These are phyloP conservation scores for Cirrhinus molitorella DNA, from an alignment of 2,797 vertebrate genomes.

Conservation along the genomic window DNA sequence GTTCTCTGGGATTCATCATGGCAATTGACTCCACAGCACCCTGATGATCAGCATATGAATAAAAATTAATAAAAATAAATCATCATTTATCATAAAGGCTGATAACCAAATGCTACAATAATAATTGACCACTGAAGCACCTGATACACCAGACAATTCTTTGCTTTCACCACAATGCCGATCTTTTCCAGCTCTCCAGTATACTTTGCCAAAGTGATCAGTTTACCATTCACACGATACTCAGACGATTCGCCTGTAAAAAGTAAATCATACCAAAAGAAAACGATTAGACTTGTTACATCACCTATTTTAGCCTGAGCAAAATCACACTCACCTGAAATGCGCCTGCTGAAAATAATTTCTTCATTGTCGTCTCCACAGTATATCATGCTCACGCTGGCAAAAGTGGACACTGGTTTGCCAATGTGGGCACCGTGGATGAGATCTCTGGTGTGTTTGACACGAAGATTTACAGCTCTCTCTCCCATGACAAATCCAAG, in stretches of 20 bases:
- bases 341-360: conserved; percentile 82
- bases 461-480: conserved; percentile 81
- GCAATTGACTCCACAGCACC: conserved; percentile 93
- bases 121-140: conserved; percentile 67
- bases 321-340: conserved; percentile 76
- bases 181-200: conserved; percentile 83
- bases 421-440: conserved; percentile 92
- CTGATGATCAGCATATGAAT: conserved; percentile 68
- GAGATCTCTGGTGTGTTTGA: conserved; percentile 86
- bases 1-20: conserved; percentile 90
- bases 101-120: neutral
- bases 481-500: conserved; percentile 93
- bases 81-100: neutral
- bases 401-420: conserved; percentile 79
- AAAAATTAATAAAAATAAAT: neutral
- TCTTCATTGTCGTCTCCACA: conserved; percentile 81
- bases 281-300: neutral
- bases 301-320: neutral
- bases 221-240: conserved; percentile 79
- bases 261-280: neutral
- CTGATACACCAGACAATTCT: conserved; percentile 95
- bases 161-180: conserved; percentile 88
- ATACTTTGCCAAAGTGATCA: conserved; percentile 79
- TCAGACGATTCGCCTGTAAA: conserved; percentile 83
- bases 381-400: conserved; percentile 84